Conservation (phyloP, 2,888 invertebrate species). For the Drosophila kuntzei region DNA sequence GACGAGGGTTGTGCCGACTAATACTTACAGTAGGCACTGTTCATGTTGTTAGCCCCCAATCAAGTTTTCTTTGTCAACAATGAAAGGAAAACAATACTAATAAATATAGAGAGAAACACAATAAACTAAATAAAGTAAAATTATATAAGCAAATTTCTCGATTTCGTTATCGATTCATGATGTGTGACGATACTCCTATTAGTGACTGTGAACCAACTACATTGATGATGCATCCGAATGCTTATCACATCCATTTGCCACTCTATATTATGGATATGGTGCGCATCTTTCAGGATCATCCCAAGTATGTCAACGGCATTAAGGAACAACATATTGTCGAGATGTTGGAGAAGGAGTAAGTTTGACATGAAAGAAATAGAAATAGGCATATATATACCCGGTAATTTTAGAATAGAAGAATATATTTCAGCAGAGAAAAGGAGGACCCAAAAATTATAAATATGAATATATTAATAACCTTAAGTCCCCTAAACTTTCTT, state of each 20-base stretch:
- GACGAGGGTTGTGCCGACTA: conserved; percentile 22
- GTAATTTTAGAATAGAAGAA: no score
- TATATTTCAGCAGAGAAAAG: no score
- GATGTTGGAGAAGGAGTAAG: conserved; percentile 82
- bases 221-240: conserved; percentile 69
- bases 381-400: no score
- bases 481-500: no score
- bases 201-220: conserved; percentile 77
- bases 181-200: conserved; percentile 64
- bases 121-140: background rate
- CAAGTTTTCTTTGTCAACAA: conserved; percentile 1
- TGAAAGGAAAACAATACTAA: background rate
- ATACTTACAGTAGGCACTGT: conserved; percentile 33
- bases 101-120: conserved; percentile 2
- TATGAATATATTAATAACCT: no score
- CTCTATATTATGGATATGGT: conserved; percentile 84
- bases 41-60: background rate
- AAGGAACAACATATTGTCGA: conserved; percentile 78
- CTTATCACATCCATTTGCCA: conserved; percentile 81
- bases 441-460: no score
- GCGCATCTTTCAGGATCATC: conserved; percentile 83
- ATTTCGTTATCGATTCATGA: conserved; percentile 13
- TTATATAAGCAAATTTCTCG: conserved; percentile 1
- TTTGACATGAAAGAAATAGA: no score
- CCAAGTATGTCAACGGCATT: conserved; percentile 79